A percentile compares a stretch with the other conserved stretches of the same genome.
Evolutionary conservation across 2,888 invertebrate genomes (phyloP).

Genomic region (Pteria penguin): DNA sequence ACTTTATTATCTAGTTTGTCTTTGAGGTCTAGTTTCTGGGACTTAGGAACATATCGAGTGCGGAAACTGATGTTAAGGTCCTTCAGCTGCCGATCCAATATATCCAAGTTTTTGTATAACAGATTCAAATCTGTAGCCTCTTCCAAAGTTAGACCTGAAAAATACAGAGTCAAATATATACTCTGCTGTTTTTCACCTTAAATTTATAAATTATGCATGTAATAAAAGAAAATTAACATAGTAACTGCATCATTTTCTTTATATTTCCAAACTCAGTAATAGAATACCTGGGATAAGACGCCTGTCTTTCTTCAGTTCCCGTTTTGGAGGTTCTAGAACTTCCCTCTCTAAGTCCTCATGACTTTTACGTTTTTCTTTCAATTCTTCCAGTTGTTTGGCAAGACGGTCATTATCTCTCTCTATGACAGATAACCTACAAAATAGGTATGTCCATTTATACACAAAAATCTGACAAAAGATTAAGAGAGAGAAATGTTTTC

Average conservation of each 20-base stretch:
- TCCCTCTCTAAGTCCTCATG: slow-evolving; percentile 66
- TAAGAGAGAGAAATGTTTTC: no score
- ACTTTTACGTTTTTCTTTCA: slow-evolving; percentile 60
- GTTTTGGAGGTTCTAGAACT: slow-evolving; percentile 64
- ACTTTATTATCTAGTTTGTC: slow-evolving; percentile 72
- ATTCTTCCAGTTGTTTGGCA: slow-evolving; percentile 60
- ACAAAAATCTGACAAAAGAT: no score
- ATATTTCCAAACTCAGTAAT: no score
- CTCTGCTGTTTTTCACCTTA: not conserved
- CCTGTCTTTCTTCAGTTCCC: slow-evolving; percentile 71
- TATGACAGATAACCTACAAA: slow-evolving; percentile 68
- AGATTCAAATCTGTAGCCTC: slow-evolving; percentile 75
- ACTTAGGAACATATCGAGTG: slow-evolving; percentile 71
- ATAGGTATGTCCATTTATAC: no score
- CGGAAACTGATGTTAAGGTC: slow-evolving; percentile 75
- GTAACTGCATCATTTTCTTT: no score
- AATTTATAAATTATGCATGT: not conserved
- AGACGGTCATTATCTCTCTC: slow-evolving; percentile 73
- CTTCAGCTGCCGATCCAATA: slow-evolving; percentile 74
- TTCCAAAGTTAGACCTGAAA: slow-evolving; percentile 75
- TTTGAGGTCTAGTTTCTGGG: slow-evolving; percentile 69
- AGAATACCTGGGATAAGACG: slow-evolving; percentile 74
- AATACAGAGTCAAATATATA: not conserved
- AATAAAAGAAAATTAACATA: no score
- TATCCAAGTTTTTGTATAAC: slow-evolving; percentile 69